phyloP scores from a whole-genome alignment of 2,888 invertebrate species.

The Macrophya annulata region DNA sequence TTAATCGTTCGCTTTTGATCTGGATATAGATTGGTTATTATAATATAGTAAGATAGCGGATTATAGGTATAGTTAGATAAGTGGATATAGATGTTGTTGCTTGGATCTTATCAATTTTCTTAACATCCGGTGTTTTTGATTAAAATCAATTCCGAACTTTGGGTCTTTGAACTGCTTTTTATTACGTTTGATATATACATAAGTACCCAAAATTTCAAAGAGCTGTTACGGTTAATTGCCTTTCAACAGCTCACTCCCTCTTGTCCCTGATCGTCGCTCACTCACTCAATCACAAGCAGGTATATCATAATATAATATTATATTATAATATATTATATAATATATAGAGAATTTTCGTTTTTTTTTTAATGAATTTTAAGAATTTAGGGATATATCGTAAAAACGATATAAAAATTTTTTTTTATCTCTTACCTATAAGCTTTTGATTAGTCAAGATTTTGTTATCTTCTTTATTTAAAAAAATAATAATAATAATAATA shows the following conservation, averaged over 20 bases:
- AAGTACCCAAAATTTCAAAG: slow-evolving; percentile 13
- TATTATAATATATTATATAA: neutral
- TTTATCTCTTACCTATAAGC: too few species aligned
- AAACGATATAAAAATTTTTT: too few species aligned
- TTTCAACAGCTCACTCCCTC: neutral
- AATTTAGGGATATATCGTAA: too few species aligned
- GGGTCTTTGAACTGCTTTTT: slow-evolving; percentile 8
- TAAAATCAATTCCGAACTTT: neutral
- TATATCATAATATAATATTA: too few species aligned
- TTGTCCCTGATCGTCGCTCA: neutral
- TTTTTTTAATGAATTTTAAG: too few species aligned
- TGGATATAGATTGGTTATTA: neutral
- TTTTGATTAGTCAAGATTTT: too few species aligned
- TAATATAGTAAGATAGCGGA: neutral
- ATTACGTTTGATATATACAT: slow-evolving; percentile 2
- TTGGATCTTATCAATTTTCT: neutral
- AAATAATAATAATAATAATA: too few species aligned
- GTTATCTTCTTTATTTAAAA: too few species aligned
- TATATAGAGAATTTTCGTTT: too few species aligned
- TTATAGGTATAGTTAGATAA: too few species aligned
- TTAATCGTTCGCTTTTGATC: too few species aligned
- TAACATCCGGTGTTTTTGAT: slow-evolving; percentile 13
- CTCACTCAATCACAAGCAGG: too few species aligned
- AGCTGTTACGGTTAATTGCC: neutral
- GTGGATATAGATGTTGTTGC: neutral